A percentile compares a stretch with the other conserved stretches of the same genome.
phyloP scores from a whole-genome alignment of 2,888 invertebrate genomes.

The Hoplodrina ambigua region DNA sequence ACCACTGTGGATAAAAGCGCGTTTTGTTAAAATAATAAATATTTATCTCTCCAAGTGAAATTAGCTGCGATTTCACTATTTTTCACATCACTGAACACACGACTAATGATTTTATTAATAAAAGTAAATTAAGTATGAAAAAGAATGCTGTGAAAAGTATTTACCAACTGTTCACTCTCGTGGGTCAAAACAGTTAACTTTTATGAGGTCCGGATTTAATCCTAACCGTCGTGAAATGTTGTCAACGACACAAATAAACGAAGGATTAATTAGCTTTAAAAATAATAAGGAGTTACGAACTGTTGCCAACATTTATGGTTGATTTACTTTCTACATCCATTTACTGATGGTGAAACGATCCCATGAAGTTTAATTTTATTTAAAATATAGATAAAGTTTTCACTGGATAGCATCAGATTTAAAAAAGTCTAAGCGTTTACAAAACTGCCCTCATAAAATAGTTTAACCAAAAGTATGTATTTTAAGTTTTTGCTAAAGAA shows the following conservation, averaged over 20 bases:
- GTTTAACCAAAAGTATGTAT: background rate
- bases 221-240: conserved; percentile 49
- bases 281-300: conserved; percentile 39
- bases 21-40: conserved; percentile 77
- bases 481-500: no score
- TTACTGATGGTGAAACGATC: conserved; percentile 8
- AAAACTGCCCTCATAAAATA: conserved; percentile 11
- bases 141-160: conserved; percentile 36
- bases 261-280: conserved; percentile 58
- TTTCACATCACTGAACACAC: conserved; percentile 69
- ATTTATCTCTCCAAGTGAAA: conserved; percentile 71
- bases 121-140: conserved; percentile 19
- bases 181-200: conserved; percentile 61
- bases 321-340: conserved; percentile 12
- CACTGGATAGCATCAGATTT: background rate
- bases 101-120: conserved; percentile 73
- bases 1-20: conserved; percentile 73
- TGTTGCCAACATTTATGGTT: conserved; percentile 7
- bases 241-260: conserved; percentile 57
- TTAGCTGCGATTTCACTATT: conserved; percentile 78
- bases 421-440: background rate
- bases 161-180: conserved; percentile 45
- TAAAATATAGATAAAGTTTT: no score
- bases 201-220: conserved; percentile 60
- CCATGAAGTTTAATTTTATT: conserved; percentile 7